Evolutionary conservation across 2,113 vertebrate species (phyloP).

Genomic region (Colistium nudipinnis): DNA sequence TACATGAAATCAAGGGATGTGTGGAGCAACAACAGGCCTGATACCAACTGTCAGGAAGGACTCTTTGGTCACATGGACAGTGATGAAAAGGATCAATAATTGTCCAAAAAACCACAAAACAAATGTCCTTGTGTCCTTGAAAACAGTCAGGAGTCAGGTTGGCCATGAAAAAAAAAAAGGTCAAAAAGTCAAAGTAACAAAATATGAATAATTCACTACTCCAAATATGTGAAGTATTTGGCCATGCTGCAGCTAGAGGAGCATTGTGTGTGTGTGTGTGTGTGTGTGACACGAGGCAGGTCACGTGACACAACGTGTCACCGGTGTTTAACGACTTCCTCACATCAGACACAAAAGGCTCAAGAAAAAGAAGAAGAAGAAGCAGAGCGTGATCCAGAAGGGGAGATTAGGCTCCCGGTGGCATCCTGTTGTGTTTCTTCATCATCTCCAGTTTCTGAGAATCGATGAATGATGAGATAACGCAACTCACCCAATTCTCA

Average conservation of each 20-base stretch:
- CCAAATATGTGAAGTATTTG: constrained; percentile 11
- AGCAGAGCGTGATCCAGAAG: not conserved
- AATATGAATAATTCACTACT: too few species aligned
- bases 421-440: not conserved
- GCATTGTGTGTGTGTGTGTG: constrained; percentile 2
- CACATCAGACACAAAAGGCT: not conserved
- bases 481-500: not conserved
- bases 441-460: not conserved
- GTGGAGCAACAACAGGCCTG: not conserved
- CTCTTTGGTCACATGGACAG: not conserved
- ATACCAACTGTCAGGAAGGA: constrained; percentile 37
- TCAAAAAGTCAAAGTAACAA: constrained; percentile 23
- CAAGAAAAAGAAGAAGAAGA: not conserved
- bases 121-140: too few species aligned
- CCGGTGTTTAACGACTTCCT: constrained; percentile 29
- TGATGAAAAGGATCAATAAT: too few species aligned
- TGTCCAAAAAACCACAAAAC: too few species aligned
- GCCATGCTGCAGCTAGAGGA: constrained; percentile 12
- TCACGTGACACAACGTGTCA: not conserved
- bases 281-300: not conserved
- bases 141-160: not conserved
- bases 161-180: too few species aligned
- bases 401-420: not conserved
- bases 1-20: constrained; percentile 35
- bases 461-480: not conserved